Evolutionary conservation across 1,140 invertebrate species (phyloP), one percentile per base, ranked within the genome.

Genomic region (Subanguina moxae): DNA sequence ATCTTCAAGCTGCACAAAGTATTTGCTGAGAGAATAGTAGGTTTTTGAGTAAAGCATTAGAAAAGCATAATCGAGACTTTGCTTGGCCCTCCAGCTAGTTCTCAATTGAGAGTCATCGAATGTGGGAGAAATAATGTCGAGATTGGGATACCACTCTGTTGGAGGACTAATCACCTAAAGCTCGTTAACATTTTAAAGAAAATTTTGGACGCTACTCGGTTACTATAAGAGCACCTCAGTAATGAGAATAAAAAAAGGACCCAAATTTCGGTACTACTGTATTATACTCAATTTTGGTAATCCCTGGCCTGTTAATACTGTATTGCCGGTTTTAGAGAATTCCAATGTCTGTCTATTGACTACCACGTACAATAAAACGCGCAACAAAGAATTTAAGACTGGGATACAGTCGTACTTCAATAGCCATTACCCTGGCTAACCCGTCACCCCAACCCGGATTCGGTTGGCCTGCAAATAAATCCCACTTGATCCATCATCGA

Each of bases 21-120:
- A 68, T 30, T 63, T 45, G 25, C 19, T 25, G 23, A 27, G 45
- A 17, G 66, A 45, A 38, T 30, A 23, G 23, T 32, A 59, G 17
- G 15, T 62, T 17, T 25, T 27, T n/a, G 42, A 48, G 42, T 68
- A 58, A 11, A 38, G 59, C 66, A 68, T 68, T 7, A 58, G 57
- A 38, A 19, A 68, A 19, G 66, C 66, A 62, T 68, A 68, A 52
- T 68, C 66, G 15, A 68, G 48, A 28, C 57, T 68, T 62, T 68
- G 66, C 52, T 68, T 68, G 1, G 66, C 32, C 19, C 66, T 45
- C 66, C 66, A 68, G 3, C 9, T 30, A 58, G 62, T 68, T 65
- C 66, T 45, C 21, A 17, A n/a, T 8, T 32, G 66, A 8, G 66
- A 30, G 30, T 68, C 66, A 45, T 32, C 30, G 15, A 68, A 38